These are phyloP conservation scores for Mus musculus DNA, from an alignment of 2,113 vertebrate species.

Conservation along the genomic window DNA sequence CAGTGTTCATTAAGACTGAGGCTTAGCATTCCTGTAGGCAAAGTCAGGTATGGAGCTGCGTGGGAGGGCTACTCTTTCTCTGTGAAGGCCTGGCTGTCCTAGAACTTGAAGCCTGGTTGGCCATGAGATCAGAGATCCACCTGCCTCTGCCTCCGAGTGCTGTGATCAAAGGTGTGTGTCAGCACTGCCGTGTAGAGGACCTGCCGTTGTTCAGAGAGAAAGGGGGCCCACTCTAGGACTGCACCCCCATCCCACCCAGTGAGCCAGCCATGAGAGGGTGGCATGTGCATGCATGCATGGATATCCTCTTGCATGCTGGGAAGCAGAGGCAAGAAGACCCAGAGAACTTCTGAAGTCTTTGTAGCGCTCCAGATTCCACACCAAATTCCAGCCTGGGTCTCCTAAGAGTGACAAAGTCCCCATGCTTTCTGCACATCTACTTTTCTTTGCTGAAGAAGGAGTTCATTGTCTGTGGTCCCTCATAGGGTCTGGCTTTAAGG, in stretches of 20 bases:
- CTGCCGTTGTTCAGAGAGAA: neutral
- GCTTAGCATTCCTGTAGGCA: slow-evolving; percentile 23
- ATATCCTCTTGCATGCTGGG: neutral
- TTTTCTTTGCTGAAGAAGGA: slow-evolving; percentile 51
- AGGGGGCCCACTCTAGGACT: neutral
- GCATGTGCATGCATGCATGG: neutral
- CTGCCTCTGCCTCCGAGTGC: neutral
- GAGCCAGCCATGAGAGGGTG: neutral
- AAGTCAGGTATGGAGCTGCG: neutral
- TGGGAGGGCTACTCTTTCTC: neutral
- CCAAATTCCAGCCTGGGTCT: slow-evolving; percentile 58
- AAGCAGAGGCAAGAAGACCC: neutral
- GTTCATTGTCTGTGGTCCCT: slow-evolving; percentile 41
- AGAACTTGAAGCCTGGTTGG: neutral
- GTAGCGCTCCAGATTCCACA: neutral
- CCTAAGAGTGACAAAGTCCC: neutral
- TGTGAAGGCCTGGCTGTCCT: neutral
- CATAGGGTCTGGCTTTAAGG: slow-evolving; percentile 30
- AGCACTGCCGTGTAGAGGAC: neutral
- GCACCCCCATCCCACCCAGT: neutral
- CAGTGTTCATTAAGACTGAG: neutral
- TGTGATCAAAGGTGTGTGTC: neutral
- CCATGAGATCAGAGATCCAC: fast-evolving
- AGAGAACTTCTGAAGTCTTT: neutral
- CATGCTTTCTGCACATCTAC: neutral